Evolutionary conservation across 1,140 invertebrate species (phyloP), one percentile per base, ranked within the genome.

Genomic region (Drosophila cardini): DNA sequence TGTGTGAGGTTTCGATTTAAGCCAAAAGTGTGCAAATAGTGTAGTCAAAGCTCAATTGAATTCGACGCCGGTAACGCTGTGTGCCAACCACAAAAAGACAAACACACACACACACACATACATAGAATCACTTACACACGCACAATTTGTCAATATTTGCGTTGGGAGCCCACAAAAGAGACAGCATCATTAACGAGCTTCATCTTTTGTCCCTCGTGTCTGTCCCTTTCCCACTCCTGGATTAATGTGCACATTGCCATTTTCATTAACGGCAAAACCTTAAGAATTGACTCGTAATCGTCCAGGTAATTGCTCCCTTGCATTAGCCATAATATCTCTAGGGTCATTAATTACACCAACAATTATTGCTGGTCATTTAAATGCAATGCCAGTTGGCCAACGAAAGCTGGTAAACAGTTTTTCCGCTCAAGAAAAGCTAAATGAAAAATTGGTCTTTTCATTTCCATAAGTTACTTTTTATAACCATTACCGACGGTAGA

Each of bases 101-200:
- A 55, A 61, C 45, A 36, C 10, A 62, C 58, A 48, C 65, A 50
- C 56, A 60, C 56, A 26, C 63, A 46, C 46, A 10, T 58, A 36
- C 7, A 65, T 26, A 26, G 21, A 26, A 3, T 26, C 21, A 26
- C 21, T 5, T 45, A 36, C 21, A 13, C 61, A 21, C 43, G 43
- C 53, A 18, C 55, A 70, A 64, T 71, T 75, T 61, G 67, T 67
- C 68, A 80, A 84, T 80, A 77, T 85, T 80, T 61, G 52, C 8
- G 38, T 52, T 63, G 10, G 32, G 36, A 34, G 48, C 45, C 65
- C 69, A 77, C 46, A 46, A 68, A 38, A 30, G 30, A 45, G 18
- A 26, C 56, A 61, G 56, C 71, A 57, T 71, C 58, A 74, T 70
- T 63, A 62, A 48, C 42, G 48, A 52, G 48, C 32, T 1, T 0